These are phyloP conservation scores for Callaeas wilsoni DNA, from an alignment of 2,113 vertebrate species.

Conservation along the genomic window DNA sequence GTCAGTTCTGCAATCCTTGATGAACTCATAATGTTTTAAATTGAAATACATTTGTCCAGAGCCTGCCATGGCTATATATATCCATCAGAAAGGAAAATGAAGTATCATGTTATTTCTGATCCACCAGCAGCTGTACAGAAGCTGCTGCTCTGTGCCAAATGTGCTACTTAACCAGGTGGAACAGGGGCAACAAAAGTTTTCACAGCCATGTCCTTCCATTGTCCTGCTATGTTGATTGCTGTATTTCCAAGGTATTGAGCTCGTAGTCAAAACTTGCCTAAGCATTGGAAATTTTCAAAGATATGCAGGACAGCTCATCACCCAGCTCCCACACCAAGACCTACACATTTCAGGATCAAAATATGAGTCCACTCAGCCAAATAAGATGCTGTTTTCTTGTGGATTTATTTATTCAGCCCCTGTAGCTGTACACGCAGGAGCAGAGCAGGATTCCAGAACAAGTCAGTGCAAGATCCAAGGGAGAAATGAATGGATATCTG, in stretches of 20 bases:
- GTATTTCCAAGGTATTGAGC: not conserved
- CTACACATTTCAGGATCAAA: not conserved
- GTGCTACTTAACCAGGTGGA: not conserved
- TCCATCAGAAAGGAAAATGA: conserved; percentile 1
- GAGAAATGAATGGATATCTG: not conserved
- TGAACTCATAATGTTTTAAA: conserved; percentile 10
- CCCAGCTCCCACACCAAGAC: not conserved
- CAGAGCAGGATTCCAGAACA: not conserved
- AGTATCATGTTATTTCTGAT: not conserved
- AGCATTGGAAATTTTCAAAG: not conserved
- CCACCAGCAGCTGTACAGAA: not conserved
- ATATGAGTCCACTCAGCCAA: not conserved
- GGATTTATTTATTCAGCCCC: not conserved
- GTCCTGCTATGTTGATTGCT: not conserved
- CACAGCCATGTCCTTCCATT: not conserved
- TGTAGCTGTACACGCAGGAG: not conserved
- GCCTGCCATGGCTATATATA: not conserved
- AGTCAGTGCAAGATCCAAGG: not conserved
- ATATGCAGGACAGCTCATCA: not conserved
- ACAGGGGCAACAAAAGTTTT: not conserved
- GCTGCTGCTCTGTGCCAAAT: not conserved
- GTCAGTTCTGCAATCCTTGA: not conserved
- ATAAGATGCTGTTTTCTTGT: not conserved
- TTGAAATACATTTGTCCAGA: conserved; percentile 18
- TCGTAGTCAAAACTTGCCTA: not conserved